These are phyloP conservation scores for Struthidea cinerea DNA, from an alignment of 2,113 vertebrate species.

Conservation along the genomic window DNA sequence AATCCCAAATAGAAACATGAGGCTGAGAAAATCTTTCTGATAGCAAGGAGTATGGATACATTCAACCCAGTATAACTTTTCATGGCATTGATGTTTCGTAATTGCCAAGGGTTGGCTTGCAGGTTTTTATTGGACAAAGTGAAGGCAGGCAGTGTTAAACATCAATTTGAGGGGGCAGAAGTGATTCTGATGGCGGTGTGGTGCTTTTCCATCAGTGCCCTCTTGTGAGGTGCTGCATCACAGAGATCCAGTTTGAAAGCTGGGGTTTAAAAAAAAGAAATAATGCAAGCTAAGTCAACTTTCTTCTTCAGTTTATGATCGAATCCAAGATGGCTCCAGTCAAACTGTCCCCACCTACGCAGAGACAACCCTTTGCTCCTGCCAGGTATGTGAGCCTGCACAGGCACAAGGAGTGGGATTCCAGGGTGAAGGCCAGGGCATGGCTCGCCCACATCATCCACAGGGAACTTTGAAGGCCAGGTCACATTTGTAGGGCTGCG, in stretches of 20 bases:
- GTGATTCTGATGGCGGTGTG: neutral
- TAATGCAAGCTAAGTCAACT: neutral
- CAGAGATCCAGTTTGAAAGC: neutral
- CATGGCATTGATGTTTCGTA: neutral
- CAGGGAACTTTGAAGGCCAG: neutral
- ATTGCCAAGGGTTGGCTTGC: neutral
- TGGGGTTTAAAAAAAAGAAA: neutral
- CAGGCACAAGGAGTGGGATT: neutral
- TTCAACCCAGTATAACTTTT: neutral
- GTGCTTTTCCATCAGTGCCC: neutral
- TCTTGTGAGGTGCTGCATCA: neutral
- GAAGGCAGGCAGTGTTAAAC: neutral
- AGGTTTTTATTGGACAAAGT: neutral
- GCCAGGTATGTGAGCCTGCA: neutral
- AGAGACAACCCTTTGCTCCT: neutral
- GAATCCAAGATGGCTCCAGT: neutral
- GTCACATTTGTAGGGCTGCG: rapidly evolving
- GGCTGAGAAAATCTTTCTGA: slow-evolving; percentile 19
- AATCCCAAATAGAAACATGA: slow-evolving; percentile 39
- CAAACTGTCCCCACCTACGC: neutral
- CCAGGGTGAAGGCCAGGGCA: neutral
- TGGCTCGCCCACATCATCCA: neutral
- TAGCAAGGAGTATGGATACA: neutral
- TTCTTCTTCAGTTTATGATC: neutral
- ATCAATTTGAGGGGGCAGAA: neutral